Evolutionary conservation across 2,113 vertebrate genomes (phyloP).

Genomic region (Ammospiza caudacuta): DNA sequence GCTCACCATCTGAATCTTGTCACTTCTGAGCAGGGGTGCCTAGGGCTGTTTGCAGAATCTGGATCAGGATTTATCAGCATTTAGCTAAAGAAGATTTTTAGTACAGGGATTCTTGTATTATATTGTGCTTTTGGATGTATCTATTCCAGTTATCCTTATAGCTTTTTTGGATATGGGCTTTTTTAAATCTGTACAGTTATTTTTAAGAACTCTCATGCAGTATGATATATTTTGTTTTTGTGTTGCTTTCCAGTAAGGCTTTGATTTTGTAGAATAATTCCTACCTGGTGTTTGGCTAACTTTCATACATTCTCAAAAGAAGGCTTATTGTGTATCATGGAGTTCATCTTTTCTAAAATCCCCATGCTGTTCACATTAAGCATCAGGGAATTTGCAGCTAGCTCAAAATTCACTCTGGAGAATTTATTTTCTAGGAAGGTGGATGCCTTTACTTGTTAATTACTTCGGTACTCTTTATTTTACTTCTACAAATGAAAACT

Average conservation of each 20-base stretch:
- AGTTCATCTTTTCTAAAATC: neutral
- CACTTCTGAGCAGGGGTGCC: neutral
- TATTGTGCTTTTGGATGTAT: neutral
- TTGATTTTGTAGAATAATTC: slow-evolving; percentile 20
- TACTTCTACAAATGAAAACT: slow-evolving; percentile 8
- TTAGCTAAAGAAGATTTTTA: neutral
- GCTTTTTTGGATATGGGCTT: neutral
- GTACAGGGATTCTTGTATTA: neutral
- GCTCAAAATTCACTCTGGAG: neutral
- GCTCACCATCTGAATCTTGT: neutral
- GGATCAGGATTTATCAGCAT: neutral
- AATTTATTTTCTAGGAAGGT: neutral
- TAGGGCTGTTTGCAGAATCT: neutral
- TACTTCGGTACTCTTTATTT: neutral
- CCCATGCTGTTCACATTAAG: slow-evolving; percentile 10
- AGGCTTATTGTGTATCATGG: neutral
- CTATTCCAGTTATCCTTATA: neutral
- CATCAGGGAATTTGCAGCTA: slow-evolving; percentile 9
- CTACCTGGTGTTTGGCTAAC: neutral
- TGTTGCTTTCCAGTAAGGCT: neutral
- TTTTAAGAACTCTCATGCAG: neutral
- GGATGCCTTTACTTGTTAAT: neutral
- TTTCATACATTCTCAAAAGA: neutral
- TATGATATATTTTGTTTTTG: neutral
- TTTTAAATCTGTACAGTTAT: neutral